Conservation (phyloP, 2,888 invertebrate species). For the Chirona hameri region DNA sequence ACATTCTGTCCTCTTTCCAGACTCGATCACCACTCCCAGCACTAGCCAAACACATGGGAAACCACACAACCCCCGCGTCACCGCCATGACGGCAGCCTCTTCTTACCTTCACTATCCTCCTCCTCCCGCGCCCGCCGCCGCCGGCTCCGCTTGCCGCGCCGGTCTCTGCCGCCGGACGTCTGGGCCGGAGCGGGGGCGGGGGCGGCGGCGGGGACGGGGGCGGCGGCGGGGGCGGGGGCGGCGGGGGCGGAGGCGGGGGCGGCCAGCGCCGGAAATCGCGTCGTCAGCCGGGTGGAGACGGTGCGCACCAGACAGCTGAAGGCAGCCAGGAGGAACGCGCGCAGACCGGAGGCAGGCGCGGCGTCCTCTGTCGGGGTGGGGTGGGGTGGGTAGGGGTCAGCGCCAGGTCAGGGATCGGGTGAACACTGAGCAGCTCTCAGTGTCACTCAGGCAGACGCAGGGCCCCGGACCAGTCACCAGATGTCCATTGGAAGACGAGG, state of each 20-base stretch:
- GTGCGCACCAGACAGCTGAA: slow-evolving; percentile 25
- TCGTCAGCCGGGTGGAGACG: neutral
- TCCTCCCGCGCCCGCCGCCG: neutral
- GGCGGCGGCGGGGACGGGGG: neutral
- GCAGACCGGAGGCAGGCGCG: slow-evolving; percentile 2
- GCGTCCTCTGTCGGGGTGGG: slow-evolving; percentile 22
- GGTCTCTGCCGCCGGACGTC: neutral
- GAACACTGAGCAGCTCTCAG: no score
- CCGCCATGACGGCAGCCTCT: no score
- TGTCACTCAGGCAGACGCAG: no score
- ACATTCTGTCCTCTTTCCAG: no score
- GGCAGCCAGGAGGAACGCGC: slow-evolving; percentile 2
- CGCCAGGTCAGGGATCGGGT: no score
- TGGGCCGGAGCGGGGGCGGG: neutral
- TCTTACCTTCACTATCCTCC: neutral
- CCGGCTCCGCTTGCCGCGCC: neutral
- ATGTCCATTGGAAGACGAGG: no score
- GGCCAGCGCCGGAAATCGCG: neutral
- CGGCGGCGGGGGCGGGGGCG: neutral
- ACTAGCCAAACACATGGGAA: no score
- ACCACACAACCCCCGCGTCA: no score
- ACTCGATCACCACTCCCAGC: neutral
- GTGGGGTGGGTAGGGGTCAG: neutral
- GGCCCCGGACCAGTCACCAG: no score
- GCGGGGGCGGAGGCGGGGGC: neutral